Percentiles rank a stretch among this genome's conserved stretches.
phyloP scores from a whole-genome alignment of 2,797 vertebrate genomes.

The Carapus acus region DNA sequence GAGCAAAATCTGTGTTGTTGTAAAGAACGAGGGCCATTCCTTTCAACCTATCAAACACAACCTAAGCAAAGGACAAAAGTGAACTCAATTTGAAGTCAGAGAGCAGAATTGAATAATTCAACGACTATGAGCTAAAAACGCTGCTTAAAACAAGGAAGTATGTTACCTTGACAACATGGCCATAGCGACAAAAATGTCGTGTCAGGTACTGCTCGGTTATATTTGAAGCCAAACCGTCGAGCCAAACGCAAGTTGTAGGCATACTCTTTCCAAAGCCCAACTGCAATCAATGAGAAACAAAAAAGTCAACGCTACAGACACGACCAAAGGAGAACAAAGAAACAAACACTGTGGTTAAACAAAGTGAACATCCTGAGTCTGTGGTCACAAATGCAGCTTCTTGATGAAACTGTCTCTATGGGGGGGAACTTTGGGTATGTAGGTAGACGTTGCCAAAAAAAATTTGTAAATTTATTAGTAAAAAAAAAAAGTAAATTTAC shows the following conservation, averaged over 20 bases:
- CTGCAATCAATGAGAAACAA: slow-evolving; percentile 77
- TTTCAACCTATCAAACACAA: slow-evolving; percentile 97
- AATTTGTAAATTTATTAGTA: too few species aligned
- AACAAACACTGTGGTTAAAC: not conserved
- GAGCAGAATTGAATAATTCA: too few species aligned
- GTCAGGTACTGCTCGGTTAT: slow-evolving; percentile 98
- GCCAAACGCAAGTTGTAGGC: slow-evolving; percentile 98
- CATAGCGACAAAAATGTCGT: slow-evolving; percentile 94
- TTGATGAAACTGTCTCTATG: too few species aligned
- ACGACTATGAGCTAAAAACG: too few species aligned
- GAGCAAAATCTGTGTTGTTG: slow-evolving; percentile 99
- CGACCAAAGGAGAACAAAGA: not conserved
- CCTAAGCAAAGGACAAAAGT: slow-evolving; percentile 65
- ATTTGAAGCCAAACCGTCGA: slow-evolving; percentile 91
- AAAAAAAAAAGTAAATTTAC: too few species aligned
- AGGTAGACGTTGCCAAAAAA: too few species aligned
- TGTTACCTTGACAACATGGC: slow-evolving; percentile 93
- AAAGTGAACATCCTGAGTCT: not conserved
- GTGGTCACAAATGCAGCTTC: too few species aligned
- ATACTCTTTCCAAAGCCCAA: slow-evolving; percentile 99
- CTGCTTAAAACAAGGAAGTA: too few species aligned
- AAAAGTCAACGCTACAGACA: too few species aligned
- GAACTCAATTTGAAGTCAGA: slow-evolving; percentile 2
- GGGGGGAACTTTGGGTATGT: too few species aligned
- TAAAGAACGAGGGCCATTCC: slow-evolving; percentile 98